Base-by-base conservation (phyloP, 1,140 invertebrate species). In the Leptopilina clavipes region DNA sequence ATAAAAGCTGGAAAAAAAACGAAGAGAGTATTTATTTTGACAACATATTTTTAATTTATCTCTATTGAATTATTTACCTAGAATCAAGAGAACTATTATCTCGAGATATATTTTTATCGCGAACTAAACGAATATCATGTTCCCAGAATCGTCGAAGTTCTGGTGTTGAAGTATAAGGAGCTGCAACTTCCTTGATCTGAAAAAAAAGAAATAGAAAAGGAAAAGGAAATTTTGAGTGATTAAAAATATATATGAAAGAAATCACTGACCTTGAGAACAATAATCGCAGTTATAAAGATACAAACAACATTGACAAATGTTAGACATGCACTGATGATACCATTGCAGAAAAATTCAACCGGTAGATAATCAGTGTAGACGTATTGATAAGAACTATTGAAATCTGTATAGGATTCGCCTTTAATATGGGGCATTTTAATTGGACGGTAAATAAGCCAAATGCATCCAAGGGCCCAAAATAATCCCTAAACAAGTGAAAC, bases 281-380 rank as follows among this genome's bases (percentile, higher is more conserved):
- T 92, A 80, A 96, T 93, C 1, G 95, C 95, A 22, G 95, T 95
- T 78, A 96, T 92, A 82, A 97, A 94, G 83, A 97, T 97, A 86
- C 95, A 96, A 81, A 94, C 92, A 40, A 97, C 95, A 86, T 97
- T 97, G 6, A 97, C 91, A 31, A 96, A 91, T 1, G 95, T 96
- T 14, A 97, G 89, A 77, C 94, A 93, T 54, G 95, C 94, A 84
- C 95, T 96, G 40, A 96, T 93, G 56, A 94, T 93, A 18, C 96
- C 96, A 83, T 97, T 93, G 75, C 94, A 92, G 48, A 93, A 92
- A 85, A 95, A 95, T 86, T 97, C 96, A 12, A 93, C 92, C 19
- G 94, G 94, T 76, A 95, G 87, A 83, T 95, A 94, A 76, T 93
- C 91, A 9, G 94, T 93, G 82, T 95, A 96, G 8, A 94, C 81